phyloP scores from a whole-genome alignment of 1,140 invertebrate species.

The Dreissena rostriformis region DNA sequence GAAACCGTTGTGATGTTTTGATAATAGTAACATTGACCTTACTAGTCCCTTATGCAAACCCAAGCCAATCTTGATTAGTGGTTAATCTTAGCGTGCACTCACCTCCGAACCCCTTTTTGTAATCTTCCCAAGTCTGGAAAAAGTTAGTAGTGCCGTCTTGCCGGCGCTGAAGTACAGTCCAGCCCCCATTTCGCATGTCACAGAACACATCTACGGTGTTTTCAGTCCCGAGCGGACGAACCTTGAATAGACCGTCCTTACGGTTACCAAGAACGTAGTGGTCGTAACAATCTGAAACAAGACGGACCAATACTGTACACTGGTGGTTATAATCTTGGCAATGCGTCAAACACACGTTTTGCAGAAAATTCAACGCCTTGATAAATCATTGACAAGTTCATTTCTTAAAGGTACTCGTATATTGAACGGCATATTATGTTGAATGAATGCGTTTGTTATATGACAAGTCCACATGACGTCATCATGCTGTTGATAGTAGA shows the following conservation, averaged over 20 bases:
- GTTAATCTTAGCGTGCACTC: constrained; percentile 67
- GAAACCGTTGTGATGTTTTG: too few relatives aligned
- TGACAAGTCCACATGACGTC: too few relatives aligned
- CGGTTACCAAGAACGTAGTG: constrained; percentile 64
- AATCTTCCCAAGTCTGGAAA: constrained; percentile 95
- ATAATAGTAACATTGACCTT: too few relatives aligned
- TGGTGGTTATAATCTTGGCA: background rate
- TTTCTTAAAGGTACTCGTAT: background rate
- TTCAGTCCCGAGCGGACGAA: constrained; percentile 65
- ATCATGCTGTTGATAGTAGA: too few relatives aligned
- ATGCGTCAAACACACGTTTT: background rate
- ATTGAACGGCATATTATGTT: too few relatives aligned
- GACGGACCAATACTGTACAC: background rate
- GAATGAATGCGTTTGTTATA: too few relatives aligned
- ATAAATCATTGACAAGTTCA: background rate
- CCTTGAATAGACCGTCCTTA: constrained; percentile 69
- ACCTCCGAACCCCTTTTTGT: constrained; percentile 97
- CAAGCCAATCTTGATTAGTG: too few relatives aligned
- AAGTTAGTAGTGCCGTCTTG: constrained; percentile 91
- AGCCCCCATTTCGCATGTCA: constrained; percentile 90
- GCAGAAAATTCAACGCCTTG: background rate
- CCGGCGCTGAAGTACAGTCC: constrained; percentile 92
- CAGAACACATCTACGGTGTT: constrained; percentile 85
- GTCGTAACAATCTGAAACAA: constrained; percentile 78
- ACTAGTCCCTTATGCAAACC: too few relatives aligned